These are phyloP conservation scores for Cantharis nigra DNA, from an alignment of 2,888 invertebrate genomes.

Conservation along the genomic window DNA sequence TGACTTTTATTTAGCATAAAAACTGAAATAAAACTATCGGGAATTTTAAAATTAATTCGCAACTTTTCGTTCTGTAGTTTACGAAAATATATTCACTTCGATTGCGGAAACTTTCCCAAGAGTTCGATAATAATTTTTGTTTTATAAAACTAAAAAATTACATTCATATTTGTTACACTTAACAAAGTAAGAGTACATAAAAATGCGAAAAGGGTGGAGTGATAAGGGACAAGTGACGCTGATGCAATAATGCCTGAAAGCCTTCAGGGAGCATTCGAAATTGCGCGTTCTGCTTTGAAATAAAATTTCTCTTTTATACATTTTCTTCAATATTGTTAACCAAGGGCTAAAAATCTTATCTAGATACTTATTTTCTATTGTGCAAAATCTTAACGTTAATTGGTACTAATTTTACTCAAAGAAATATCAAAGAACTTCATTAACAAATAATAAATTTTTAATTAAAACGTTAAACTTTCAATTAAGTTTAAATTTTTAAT, in stretches of 20 bases:
- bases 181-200: not conserved
- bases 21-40: not conserved
- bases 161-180: not conserved
- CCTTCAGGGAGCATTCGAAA: conserved; percentile 11
- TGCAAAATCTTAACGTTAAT: not conserved
- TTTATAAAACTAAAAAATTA: not conserved
- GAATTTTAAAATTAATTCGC: not conserved
- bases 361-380: not conserved
- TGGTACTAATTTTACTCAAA: not conserved
- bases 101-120: not conserved
- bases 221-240: conserved; percentile 16
- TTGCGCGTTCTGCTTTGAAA: conserved; percentile 17
- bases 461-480: not conserved
- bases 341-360: not conserved
- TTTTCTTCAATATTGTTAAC: conserved; percentile 28
- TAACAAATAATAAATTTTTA: not conserved
- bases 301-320: conserved; percentile 12
- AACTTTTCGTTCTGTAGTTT: not conserved
- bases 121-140: not conserved
- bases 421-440: not conserved
- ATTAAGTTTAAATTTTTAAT: not conserved
- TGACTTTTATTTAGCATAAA: not conserved
- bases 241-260: conserved; percentile 9
- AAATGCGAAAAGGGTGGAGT: conserved; percentile 16
- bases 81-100: not conserved